Evolutionary conservation across 2,113 vertebrate genomes (phyloP).

Genomic region (Poeciliopsis prolifica): DNA sequence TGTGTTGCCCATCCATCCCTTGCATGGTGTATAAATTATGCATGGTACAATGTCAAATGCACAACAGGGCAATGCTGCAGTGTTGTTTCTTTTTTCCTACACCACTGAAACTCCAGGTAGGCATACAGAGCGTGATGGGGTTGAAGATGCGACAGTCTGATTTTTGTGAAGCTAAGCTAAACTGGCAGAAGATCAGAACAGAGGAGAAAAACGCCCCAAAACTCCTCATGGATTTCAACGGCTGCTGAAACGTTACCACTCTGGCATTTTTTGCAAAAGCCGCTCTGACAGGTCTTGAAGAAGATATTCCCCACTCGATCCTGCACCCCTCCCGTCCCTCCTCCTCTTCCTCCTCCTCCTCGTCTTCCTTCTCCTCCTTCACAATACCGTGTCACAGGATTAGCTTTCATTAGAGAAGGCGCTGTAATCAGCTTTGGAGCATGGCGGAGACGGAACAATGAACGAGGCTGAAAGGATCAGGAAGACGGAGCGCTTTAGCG

Average conservation of each 20-base stretch:
- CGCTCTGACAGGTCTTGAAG: constrained; percentile 65
- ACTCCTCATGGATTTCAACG: constrained; percentile 26
- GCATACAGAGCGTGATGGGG: not conserved
- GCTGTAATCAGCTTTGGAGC: constrained; percentile 76
- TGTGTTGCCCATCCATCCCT: not conserved
- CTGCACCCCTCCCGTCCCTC: constrained; percentile 32
- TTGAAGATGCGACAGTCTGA: not conserved
- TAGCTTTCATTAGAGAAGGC: constrained; percentile 76
- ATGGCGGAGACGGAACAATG: constrained; percentile 68
- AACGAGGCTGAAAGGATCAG: constrained; percentile 64
- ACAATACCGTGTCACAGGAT: constrained; percentile 75
- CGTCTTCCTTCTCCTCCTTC: constrained; percentile 22
- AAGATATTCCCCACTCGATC: constrained; percentile 66
- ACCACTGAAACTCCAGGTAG: not conserved
- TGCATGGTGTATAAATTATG: not conserved
- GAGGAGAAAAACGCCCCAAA: constrained; percentile 19
- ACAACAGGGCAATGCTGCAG: not conserved
- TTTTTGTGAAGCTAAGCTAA: not conserved
- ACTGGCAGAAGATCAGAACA: not conserved
- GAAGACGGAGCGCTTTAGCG: constrained; percentile 52
- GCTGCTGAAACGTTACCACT: constrained; percentile 46
- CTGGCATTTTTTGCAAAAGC: constrained; percentile 53
- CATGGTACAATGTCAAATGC: not conserved
- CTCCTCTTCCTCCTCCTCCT: not conserved
- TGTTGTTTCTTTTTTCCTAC: no score